Conservation (phyloP, 1,140 invertebrate genomes). For the Choristoneura fumiferana region DNA sequence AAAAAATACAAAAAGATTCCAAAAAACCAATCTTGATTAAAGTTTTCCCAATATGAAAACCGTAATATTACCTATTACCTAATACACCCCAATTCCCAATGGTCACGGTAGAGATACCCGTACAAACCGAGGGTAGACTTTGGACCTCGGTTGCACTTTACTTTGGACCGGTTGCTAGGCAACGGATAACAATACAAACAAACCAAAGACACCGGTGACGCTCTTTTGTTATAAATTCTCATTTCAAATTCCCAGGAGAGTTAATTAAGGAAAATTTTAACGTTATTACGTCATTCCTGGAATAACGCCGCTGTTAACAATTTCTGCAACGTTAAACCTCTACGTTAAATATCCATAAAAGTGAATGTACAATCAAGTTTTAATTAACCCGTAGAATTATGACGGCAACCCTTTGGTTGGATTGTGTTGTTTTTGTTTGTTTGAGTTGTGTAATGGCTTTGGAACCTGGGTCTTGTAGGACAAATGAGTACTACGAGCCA, state of each 20-base stretch:
- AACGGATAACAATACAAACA: neutral
- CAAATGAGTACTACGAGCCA: constrained; percentile 51
- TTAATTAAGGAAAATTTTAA: neutral
- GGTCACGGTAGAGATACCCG: too few relatives aligned
- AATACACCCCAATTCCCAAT: too few relatives aligned
- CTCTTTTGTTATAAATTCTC: constrained; percentile 5
- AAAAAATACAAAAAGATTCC: too few relatives aligned
- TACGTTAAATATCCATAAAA: neutral
- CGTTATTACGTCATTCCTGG: neutral
- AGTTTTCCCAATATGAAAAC: too few relatives aligned
- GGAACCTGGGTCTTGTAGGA: constrained; percentile 42
- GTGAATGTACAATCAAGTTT: neutral
- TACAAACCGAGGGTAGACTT: too few relatives aligned
- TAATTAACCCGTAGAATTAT: constrained; percentile 10
- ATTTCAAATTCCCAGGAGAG: constrained; percentile 2
- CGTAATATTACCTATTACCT: too few relatives aligned
- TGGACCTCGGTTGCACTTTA: neutral
- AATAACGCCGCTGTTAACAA: constrained; percentile 7
- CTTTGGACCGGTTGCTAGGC: neutral
- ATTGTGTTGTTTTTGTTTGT: neutral
- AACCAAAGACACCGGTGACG: neutral
- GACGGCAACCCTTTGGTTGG: neutral
- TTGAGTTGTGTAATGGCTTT: constrained; percentile 26
- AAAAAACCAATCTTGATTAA: too few relatives aligned
- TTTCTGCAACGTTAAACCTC: constrained; percentile 1